Evolutionary conservation across 2,888 invertebrate species (phyloP).

Genomic region (Scaptomyza flava): DNA sequence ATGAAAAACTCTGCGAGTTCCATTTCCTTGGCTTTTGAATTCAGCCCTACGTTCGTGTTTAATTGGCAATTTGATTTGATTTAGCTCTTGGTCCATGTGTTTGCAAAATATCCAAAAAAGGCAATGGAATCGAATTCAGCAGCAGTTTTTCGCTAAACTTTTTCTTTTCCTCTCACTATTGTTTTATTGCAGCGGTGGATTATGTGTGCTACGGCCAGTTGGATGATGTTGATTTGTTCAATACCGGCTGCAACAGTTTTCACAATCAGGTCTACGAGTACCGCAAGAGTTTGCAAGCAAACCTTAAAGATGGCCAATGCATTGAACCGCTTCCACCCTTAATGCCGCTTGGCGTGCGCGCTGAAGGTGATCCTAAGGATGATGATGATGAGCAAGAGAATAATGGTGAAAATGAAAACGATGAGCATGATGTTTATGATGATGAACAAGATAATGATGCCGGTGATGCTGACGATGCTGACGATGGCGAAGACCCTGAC

Average conservation of each 20-base stretch:
- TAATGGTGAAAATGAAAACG: constrained; percentile 32
- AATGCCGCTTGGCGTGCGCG: constrained; percentile 66
- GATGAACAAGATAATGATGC: constrained; percentile 44
- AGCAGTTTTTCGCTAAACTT: constrained; percentile 67
- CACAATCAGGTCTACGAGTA: constrained; percentile 82
- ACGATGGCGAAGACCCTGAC: constrained; percentile 62
- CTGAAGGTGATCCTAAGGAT: constrained; percentile 67
- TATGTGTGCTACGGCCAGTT: constrained; percentile 82
- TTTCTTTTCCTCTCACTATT: constrained; percentile 23
- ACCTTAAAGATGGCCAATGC: constrained; percentile 72
- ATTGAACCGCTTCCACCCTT: constrained; percentile 75
- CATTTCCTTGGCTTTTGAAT: constrained; percentile 72
- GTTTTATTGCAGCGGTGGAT: constrained; percentile 75
- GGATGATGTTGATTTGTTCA: constrained; percentile 81
- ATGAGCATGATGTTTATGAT: constrained; percentile 38
- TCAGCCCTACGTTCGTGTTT: constrained; percentile 9
- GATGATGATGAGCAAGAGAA: constrained; percentile 41
- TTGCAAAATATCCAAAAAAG: constrained; percentile 78
- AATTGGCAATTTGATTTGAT: constrained; percentile 65
- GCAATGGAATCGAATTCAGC: constrained; percentile 82
- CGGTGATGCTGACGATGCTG: constrained; percentile 48
- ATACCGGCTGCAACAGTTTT: constrained; percentile 80
- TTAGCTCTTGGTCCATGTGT: constrained; percentile 81
- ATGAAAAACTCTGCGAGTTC: constrained; percentile 75
- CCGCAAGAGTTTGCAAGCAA: constrained; percentile 80